A percentile compares a stretch with the other conserved stretches of the same genome.
phyloP scores from a whole-genome alignment of 2,888 invertebrate species.

The Hylaea fasciaria region DNA sequence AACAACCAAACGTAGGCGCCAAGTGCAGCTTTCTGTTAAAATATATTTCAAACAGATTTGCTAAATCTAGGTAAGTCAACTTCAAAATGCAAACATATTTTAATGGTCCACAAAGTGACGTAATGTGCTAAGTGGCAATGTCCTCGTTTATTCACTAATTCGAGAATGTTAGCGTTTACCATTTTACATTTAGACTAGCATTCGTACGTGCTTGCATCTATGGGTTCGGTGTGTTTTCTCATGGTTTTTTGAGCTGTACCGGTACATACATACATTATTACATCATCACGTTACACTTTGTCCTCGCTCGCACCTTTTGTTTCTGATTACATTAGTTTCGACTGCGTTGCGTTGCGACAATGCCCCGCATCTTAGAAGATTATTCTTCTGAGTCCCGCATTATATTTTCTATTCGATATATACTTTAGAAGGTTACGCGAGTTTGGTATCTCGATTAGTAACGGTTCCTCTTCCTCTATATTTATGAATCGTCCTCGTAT shows the following conservation, averaged over 20 bases:
- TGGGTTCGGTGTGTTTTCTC: constrained; percentile 35
- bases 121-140: constrained; percentile 41
- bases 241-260: constrained; percentile 28
- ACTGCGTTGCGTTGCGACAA: constrained; percentile 7
- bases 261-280: constrained; percentile 37
- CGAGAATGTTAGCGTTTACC: constrained; percentile 35
- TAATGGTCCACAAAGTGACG: constrained; percentile 29
- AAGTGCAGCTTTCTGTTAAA: constrained; percentile 48
- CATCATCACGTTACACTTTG: constrained; percentile 37
- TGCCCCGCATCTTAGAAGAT: constrained; percentile 9
- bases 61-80: constrained; percentile 32
- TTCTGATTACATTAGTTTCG: constrained; percentile 13
- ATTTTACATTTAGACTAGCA: constrained; percentile 32
- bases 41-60: constrained; percentile 34
- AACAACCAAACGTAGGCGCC: constrained; percentile 40
- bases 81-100: constrained; percentile 26
- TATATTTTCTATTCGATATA: too few relatives aligned
- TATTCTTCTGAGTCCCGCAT: too few relatives aligned
- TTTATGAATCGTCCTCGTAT: constrained; percentile 34
- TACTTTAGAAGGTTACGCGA: not conserved
- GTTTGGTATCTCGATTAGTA: not conserved
- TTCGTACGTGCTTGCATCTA: constrained; percentile 15
- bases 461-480: constrained; percentile 4
- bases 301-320: constrained; percentile 40
- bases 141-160: constrained; percentile 38